Percentiles rank a stretch among this genome's conserved stretches.
Conservation (phyloP, 2,113 vertebrate species). For the Uria lomvia region DNA sequence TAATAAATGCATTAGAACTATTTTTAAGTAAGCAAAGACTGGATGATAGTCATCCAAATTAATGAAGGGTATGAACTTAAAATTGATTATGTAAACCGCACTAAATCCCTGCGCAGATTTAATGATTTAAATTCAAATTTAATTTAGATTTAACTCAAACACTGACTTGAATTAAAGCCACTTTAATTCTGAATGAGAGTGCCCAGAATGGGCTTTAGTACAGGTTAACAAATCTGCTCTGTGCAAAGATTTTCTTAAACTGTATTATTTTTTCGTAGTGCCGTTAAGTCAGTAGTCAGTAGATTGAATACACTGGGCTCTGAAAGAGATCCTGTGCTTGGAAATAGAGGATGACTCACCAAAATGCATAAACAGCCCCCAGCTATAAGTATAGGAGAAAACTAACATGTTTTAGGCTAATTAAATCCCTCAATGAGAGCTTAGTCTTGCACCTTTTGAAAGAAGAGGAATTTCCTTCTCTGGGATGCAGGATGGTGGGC, state of each 20-base stretch:
- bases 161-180: slow-evolving; percentile 59
- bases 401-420: not conserved
- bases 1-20: slow-evolving; percentile 63
- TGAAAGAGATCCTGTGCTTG: not conserved
- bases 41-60: slow-evolving; percentile 60
- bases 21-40: slow-evolving; percentile 66
- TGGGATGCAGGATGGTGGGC: not conserved
- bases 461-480: not conserved
- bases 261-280: not conserved
- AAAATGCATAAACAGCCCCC: not conserved
- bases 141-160: slow-evolving; percentile 67
- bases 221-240: slow-evolving; percentile 36
- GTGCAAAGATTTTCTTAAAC: slow-evolving; percentile 42
- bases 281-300: not conserved
- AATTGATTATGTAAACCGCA: slow-evolving; percentile 66
- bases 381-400: not conserved
- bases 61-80: slow-evolving; percentile 65
- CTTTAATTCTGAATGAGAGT: slow-evolving; percentile 50
- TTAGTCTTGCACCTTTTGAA: not conserved
- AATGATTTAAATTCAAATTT: slow-evolving; percentile 71
- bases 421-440: not conserved
- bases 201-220: not conserved
- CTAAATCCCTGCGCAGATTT: slow-evolving; percentile 48
- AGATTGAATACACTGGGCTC: not conserved
- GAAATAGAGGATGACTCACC: not conserved